A percentile compares a stretch with the other conserved stretches of the same genome.
phyloP scores from a whole-genome alignment of 2,888 invertebrate species.

The Pristionchus mayeri region DNA sequence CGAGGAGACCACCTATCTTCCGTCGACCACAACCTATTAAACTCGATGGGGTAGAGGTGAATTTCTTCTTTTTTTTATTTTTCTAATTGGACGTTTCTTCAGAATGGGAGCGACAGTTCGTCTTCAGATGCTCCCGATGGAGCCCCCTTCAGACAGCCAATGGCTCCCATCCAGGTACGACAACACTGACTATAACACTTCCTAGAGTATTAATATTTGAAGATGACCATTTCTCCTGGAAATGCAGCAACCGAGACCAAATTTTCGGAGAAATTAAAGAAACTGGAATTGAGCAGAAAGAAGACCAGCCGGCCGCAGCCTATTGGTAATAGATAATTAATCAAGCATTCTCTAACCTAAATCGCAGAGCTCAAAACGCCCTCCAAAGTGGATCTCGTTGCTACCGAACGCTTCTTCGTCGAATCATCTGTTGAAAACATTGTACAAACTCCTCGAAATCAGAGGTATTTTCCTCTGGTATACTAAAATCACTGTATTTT shows the following conservation, averaged over 20 bases:
- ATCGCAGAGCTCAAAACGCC: constrained; percentile 38
- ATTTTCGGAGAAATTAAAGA: constrained; percentile 31
- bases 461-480: neutral
- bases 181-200: neutral
- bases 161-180: constrained; percentile 34
- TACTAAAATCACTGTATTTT: neutral
- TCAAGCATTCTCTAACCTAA: neutral
- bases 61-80: neutral
- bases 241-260: constrained; percentile 24
- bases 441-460: constrained; percentile 14
- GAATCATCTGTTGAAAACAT: constrained; percentile 23
- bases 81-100: neutral
- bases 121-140: constrained; percentile 12
- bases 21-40: neutral
- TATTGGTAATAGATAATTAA: neutral
- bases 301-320: constrained; percentile 1
- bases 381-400: constrained; percentile 40
- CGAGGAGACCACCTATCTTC: constrained; percentile 3
- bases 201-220: neutral
- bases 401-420: constrained; percentile 24
- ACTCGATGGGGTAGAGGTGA: neutral
- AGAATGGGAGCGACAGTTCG: neutral
- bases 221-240: constrained; percentile 48
- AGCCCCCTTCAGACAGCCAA: constrained; percentile 12
- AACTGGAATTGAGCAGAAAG: constrained; percentile 40